Base-by-base conservation (phyloP, 2,797 vertebrate genomes). In the Rhinophrynus dorsalis region DNA sequence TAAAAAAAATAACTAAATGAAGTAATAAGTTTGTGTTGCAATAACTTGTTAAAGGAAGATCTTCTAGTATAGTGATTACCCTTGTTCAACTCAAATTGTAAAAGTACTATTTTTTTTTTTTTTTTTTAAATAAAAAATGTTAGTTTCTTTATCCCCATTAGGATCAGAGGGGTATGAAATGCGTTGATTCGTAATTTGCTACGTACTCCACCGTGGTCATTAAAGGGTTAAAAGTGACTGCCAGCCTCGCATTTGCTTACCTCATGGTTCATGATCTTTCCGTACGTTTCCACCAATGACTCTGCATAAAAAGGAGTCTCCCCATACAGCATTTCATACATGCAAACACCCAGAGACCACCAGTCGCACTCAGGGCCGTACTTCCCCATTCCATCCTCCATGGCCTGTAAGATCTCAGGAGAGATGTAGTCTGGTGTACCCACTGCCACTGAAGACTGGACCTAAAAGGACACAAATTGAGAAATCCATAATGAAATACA, bases 261-360 rank as follows among this genome's bases (percentile, higher is more conserved):
- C 84, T 98, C 93, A 1, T 99, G 97, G 88, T 99, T 99, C 97
- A 99, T 98, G 83, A 99, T 99, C 86, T 98, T 99, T 11, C 96
- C 97, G 0, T 99, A 99, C 7, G 97, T 98, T 79, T 99, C 97
- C 79, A 99, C 95, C 20, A 99, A 84, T 0, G 95, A 97, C 83
- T 99, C 97, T 0, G 97, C 97, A 0, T 98, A 99, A 78, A 98
- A 98, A 0, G 96, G 97, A 0, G 96, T 98, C 77, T 99, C 97
- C 1, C 96, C 96, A 0, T 95, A 98, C 0, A 99, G 89, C 97
- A 99, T 98, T 84, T 99, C 97, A 24, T 98, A 99, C 90, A 98
- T 90, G 83, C 97, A 99, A 38, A 99, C 97, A 0, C 97, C 97
- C 69, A 99, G 83, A 2, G 96, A 98, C 97, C 97, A 99, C 97